Evolutionary conservation across 2,888 invertebrate species (phyloP), one percentile per base, ranked within the genome.

Genomic region (Acanthosepion pharaonis): DNA sequence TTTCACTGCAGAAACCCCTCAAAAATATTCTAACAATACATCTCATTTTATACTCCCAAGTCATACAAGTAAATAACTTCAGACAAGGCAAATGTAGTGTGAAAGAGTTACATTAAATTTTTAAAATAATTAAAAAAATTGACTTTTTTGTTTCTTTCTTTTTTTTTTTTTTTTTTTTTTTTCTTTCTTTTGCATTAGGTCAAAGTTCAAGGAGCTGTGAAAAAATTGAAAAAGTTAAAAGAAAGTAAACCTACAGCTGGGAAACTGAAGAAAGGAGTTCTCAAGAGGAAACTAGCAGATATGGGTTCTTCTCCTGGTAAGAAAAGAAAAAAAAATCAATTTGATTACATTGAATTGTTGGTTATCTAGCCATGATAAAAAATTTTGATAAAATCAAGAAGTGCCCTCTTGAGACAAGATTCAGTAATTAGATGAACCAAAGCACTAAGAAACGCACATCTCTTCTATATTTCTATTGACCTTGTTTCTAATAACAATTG

Each of bases 191-290:
- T 94, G 96, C 96, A 94, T 33, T 95, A 96, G 94, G 94, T 96
- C 42, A 96, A 96, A 94, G 48, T 96, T 96, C 23, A 96, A 95
- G 92, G 96, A 95, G 91, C 95, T 96, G 49, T 96, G 91, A 96
- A 96, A 94, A 95, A 95, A 94, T 95, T 95, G 94, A 95, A 94
- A 42, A 95, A 95, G 25, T 78, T 95, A 42, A 94, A 96, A 59
- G 96, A 96, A 55, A 95, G 95, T 94, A 94, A 95, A 93, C 55
- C 33, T 42, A 91, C 93, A 42, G 91, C 95, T 95, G 95, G 94
- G 33, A 95, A 96, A 64, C 94, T 96, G 20, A 95, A 94, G 91
- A 95, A 94, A 95, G 95, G 95, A 25, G 95, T 95, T 55, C 95
- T 95, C 42, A 96, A 96, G 92, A 95, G 96, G 94, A 96, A 96